Base-by-base conservation (phyloP, 2,113 vertebrate species). In the Rousettus leschenaultii region DNA sequence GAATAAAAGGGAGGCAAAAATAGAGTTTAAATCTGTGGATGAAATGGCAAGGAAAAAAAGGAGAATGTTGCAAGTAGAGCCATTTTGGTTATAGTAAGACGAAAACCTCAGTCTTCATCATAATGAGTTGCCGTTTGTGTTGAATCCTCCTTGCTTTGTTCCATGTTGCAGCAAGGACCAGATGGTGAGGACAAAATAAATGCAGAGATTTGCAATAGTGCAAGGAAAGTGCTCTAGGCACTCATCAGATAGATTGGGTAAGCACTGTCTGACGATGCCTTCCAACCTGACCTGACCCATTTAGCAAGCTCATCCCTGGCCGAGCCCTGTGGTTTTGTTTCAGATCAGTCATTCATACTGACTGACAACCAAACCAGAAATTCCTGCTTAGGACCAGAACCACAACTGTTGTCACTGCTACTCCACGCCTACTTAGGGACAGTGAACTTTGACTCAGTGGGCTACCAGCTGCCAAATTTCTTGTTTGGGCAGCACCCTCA, bases 321-420 rank as follows among this genome's bases (percentile, higher is more conserved):
- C 63, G 13, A 95, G 94, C 21, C 66, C 55, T 15, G 3, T 3
- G 73, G 45, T 70, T 63, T 79, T 84, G 66, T 91, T 95, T 82
- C 92, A 85, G 48, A 43, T 92, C 74, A 71, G 35, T 55, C 43
- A 48, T 57, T 85, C 75, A 65, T 18, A 35, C 35, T 83, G 21
- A 70, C 79, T 82, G 53, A 95, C 96, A 96, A 75, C 95, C 77
- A 96, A 96, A 97, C 97, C 38, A 78, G 95, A 97, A 95, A 92
- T 86, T 94, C 97, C 61, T 83, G 97, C 61, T 70, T 21, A 30
- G 18, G 88, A 95, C 92, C 35, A 91, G 86, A 94, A 90, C 24
- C 51, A 83, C 66, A 84, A 30, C 70, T 89, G 30, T 14, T 87
- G 71, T 75, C 53, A 28, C 22, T 33, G 65, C 13, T 68, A 35